Conservation (phyloP, 2,113 vertebrate species). For the Cettia cetti region DNA sequence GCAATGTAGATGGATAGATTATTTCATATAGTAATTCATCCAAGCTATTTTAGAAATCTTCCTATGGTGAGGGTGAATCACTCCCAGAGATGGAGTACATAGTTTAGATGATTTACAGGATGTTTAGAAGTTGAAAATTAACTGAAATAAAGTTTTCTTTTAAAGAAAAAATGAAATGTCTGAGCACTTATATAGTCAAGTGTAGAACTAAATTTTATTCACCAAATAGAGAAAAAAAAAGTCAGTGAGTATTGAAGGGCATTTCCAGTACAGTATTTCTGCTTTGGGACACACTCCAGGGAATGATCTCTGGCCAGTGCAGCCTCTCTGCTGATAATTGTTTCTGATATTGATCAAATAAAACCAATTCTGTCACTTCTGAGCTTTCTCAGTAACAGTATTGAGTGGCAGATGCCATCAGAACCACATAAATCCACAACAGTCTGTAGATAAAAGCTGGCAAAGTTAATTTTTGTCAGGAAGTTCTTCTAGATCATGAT, state of each 20-base stretch:
- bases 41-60: background rate
- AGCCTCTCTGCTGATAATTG: background rate
- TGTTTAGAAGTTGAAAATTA: background rate
- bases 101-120: background rate
- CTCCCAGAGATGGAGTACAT: background rate
- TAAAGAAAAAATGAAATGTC: background rate
- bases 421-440: background rate
- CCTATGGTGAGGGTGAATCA: background rate
- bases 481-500: background rate
- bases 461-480: background rate
- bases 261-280: background rate
- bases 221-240: background rate
- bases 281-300: background rate
- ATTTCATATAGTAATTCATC: background rate
- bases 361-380: background rate
- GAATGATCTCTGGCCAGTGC: background rate
- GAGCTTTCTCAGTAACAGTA: background rate
- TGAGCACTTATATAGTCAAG: background rate
- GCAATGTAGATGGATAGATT: background rate
- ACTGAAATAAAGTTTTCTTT: background rate
- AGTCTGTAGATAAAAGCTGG: background rate
- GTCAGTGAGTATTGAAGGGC: background rate
- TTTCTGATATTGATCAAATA: background rate
- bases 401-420: background rate
- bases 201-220: background rate